phyloP scores from a whole-genome alignment of 2,888 invertebrate genomes.

The Drosophila stalkeri region DNA sequence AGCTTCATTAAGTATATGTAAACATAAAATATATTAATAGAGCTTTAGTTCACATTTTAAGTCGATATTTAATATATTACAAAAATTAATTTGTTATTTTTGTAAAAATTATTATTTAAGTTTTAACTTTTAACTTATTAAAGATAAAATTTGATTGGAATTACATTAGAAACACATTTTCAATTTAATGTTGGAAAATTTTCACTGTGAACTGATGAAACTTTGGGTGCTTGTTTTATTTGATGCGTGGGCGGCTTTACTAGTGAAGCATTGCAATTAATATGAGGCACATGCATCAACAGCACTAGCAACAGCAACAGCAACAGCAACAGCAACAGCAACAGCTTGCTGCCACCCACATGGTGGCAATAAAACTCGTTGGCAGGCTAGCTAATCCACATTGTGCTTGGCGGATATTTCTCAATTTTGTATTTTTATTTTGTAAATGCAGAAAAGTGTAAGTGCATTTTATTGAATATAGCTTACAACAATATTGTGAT shows the following conservation, averaged over 20 bases:
- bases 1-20: background rate
- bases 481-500: background rate
- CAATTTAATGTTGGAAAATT: background rate
- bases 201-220: conserved; percentile 45
- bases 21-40: background rate
- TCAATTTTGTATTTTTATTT: background rate
- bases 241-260: conserved; percentile 55
- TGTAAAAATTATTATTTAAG: too few relatives aligned
- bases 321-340: conserved; percentile 13
- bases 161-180: background rate
- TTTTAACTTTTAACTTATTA: background rate
- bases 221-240: conserved; percentile 55
- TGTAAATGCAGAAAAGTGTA: background rate
- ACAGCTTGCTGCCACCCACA: conserved; percentile 56
- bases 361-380: conserved; percentile 21
- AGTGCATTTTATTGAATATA: background rate
- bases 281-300: conserved; percentile 54
- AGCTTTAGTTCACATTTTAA: too few relatives aligned
- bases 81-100: too few relatives aligned
- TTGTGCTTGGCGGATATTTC: conserved; percentile 4
- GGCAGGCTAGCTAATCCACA: conserved; percentile 14
- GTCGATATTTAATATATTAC: too few relatives aligned
- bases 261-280: conserved; percentile 69
- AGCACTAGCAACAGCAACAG: conserved; percentile 27
- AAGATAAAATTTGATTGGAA: background rate